These are phyloP conservation scores for Meta bourneti DNA, from an alignment of 2,888 invertebrate genomes.

Conservation along the genomic window DNA sequence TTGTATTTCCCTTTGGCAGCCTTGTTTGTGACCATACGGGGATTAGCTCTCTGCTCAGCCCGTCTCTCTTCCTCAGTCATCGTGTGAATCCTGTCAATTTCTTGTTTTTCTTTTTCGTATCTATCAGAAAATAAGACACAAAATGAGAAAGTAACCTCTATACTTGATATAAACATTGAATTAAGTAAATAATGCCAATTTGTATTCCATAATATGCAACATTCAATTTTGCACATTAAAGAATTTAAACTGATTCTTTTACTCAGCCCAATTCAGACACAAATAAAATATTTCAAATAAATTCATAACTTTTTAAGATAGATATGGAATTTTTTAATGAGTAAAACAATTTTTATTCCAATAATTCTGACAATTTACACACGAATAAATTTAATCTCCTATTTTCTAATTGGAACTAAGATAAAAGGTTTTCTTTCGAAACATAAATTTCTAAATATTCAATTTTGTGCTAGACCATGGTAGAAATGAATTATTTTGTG, in stretches of 20 bases:
- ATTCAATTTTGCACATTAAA: neutral
- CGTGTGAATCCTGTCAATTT: conserved; percentile 93
- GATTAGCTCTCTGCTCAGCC: conserved; percentile 92
- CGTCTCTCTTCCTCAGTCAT: conserved; percentile 98
- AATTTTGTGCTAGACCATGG: too few relatives aligned
- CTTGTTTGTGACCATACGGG: conserved; percentile 95
- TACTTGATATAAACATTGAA: neutral
- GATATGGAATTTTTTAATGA: too few relatives aligned
- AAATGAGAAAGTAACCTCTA: neutral
- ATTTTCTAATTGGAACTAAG: too few relatives aligned
- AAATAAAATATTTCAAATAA: too few relatives aligned
- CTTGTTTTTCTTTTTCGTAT: conserved; percentile 91
- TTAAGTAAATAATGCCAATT: neutral
- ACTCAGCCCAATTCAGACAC: too few relatives aligned
- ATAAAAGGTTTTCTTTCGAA: too few relatives aligned
- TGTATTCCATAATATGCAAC: neutral
- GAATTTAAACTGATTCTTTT: neutral
- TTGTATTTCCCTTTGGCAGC: conserved; percentile 98
- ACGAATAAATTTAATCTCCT: too few relatives aligned
- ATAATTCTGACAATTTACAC: too few relatives aligned
- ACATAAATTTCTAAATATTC: too few relatives aligned
- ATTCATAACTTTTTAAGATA: too few relatives aligned
- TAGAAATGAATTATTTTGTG: too few relatives aligned
- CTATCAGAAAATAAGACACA: conserved; percentile 81
- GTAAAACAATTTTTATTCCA: too few relatives aligned